A percentile compares a stretch with the other conserved stretches of the same genome.
phyloP scores from a whole-genome alignment of 2,888 invertebrate genomes.

The Aleiodes testaceus region DNA sequence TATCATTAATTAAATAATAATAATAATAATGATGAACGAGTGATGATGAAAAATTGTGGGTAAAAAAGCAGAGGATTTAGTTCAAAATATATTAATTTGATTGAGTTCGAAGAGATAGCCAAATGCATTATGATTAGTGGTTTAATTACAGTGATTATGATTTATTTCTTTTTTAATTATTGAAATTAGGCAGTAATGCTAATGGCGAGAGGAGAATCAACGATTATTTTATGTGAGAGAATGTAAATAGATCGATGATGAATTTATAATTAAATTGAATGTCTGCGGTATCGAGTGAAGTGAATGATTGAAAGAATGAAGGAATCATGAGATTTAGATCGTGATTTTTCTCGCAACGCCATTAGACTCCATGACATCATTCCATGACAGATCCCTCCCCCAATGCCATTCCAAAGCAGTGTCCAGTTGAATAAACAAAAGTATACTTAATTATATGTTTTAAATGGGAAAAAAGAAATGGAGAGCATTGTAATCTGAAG shows the following conservation, averaged over 20 bases:
- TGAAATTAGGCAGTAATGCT: neutral
- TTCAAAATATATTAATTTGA: conserved; percentile 20
- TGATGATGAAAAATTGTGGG: too few species aligned
- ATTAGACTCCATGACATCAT: conserved; percentile 71
- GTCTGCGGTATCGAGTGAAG: neutral
- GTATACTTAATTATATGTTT: conserved; percentile 55
- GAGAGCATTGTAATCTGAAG: neutral
- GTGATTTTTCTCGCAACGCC: conserved; percentile 35
- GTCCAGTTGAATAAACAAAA: conserved; percentile 68
- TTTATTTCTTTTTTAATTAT: conserved; percentile 12
- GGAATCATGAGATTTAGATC: neutral
- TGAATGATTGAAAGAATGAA: conserved; percentile 1
- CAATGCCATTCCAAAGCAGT: conserved; percentile 53
- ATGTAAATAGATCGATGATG: neutral
- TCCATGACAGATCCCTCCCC: conserved; percentile 70
- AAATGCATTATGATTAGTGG: conserved; percentile 58
- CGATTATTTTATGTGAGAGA: conserved; percentile 13
- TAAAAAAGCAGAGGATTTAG: neutral
- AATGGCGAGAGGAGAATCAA: neutral
- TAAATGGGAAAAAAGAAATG: neutral
- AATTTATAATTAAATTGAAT: conserved; percentile 2
- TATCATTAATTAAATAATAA: conserved; percentile 37
- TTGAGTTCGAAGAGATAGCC: conserved; percentile 52
- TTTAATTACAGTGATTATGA: conserved; percentile 53
- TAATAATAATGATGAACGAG: too few species aligned